A percentile compares a stretch with the other conserved stretches of the same genome.
Evolutionary conservation across 2,797 vertebrate genomes (phyloP).

Genomic region (Hypotaenidia philippensis): DNA sequence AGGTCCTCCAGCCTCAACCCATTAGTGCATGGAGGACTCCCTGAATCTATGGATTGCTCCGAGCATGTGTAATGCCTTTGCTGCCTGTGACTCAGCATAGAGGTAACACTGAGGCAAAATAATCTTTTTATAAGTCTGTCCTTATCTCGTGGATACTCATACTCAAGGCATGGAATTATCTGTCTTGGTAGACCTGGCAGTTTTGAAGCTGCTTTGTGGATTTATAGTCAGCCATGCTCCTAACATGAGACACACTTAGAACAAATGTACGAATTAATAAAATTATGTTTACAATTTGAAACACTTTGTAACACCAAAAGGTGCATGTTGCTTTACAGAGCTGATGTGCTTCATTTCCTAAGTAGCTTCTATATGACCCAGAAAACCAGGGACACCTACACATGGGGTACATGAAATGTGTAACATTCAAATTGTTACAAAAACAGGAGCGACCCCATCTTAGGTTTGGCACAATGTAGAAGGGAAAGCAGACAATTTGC

Average conservation of each 20-base stretch:
- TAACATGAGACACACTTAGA: background rate
- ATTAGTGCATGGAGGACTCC: accelerated
- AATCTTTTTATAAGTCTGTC: too few species aligned
- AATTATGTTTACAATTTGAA: background rate
- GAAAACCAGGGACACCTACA: background rate
- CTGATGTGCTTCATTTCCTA: background rate
- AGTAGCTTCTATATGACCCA: background rate
- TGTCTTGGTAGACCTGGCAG: background rate
- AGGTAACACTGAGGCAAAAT: background rate
- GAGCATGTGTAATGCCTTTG: background rate
- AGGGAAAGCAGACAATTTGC: background rate
- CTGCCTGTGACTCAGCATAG: background rate
- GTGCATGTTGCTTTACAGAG: background rate
- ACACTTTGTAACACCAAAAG: background rate
- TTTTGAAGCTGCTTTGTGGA: background rate
- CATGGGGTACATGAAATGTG: background rate
- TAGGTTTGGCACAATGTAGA: background rate
- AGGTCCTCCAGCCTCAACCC: background rate
- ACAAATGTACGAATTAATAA: background rate
- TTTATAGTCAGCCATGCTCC: background rate
- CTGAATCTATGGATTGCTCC: accelerated
- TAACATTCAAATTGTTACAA: background rate
- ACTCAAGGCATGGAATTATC: background rate
- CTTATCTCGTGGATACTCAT: background rate
- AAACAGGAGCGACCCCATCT: background rate